Evolutionary conservation across 2,888 invertebrate genomes (phyloP).

Genomic region (Melipona bicolor): DNA sequence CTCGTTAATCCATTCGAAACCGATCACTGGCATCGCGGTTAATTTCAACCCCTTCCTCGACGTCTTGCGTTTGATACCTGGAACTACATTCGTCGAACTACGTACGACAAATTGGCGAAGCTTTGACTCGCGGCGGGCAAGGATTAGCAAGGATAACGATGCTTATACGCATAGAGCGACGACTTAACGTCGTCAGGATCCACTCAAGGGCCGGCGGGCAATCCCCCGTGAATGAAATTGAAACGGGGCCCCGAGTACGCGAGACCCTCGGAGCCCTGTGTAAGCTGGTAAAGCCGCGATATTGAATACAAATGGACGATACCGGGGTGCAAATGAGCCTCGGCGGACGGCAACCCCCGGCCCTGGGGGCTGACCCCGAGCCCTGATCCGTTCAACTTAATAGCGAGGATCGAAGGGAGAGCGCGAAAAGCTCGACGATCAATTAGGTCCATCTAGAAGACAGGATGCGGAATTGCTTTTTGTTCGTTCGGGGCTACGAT

Average conservation of each 20-base stretch:
- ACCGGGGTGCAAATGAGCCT: slow-evolving; percentile 81
- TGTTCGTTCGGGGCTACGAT: slow-evolving; percentile 3
- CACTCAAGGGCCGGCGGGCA: slow-evolving; percentile 78
- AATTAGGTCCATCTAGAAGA: slow-evolving; percentile 69
- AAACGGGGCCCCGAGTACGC: slow-evolving; percentile 77
- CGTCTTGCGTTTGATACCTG: slow-evolving; percentile 30
- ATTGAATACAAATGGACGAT: slow-evolving; percentile 84
- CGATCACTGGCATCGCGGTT: too few species aligned
- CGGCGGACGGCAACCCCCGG: slow-evolving; percentile 62
- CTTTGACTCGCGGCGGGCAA: slow-evolving; percentile 38
- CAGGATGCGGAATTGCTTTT: slow-evolving; percentile 46
- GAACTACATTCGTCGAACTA: neutral
- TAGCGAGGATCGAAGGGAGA: slow-evolving; percentile 66
- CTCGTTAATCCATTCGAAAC: too few species aligned
- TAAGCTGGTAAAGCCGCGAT: slow-evolving; percentile 84
- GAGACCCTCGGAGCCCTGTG: slow-evolving; percentile 59
- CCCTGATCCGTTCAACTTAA: slow-evolving; percentile 61
- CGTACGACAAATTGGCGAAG: slow-evolving; percentile 37
- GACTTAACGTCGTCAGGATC: slow-evolving; percentile 81
- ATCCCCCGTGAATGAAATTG: slow-evolving; percentile 76
- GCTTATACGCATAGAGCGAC: slow-evolving; percentile 80
- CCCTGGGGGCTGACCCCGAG: slow-evolving; percentile 71
- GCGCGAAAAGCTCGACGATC: slow-evolving; percentile 66
- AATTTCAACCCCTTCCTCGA: neutral
- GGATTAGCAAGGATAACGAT: slow-evolving; percentile 62